These are phyloP conservation scores for Pyralis farinalis DNA, from an alignment of 2,888 invertebrate species.

Conservation along the genomic window DNA sequence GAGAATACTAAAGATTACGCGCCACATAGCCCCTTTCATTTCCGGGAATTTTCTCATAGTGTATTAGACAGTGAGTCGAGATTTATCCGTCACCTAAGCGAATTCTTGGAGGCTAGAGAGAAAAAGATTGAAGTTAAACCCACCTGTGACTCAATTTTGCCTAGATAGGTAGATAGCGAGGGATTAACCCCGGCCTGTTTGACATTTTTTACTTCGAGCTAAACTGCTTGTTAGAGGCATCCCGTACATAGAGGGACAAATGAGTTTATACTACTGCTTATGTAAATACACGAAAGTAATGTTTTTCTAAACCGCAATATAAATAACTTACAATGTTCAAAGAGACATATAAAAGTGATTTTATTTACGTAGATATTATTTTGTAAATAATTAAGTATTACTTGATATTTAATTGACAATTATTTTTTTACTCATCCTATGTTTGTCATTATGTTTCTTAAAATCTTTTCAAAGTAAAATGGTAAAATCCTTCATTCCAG, in stretches of 20 bases:
- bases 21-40: conserved; percentile 45
- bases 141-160: neutral
- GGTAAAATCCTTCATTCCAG: no score
- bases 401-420: no score
- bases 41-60: conserved; percentile 36
- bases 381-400: no score
- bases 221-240: neutral
- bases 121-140: neutral
- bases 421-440: no score
- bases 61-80: neutral
- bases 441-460: no score
- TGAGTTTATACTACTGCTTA: no score
- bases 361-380: no score
- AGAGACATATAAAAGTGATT: no score
- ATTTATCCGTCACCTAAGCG: neutral
- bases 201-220: neutral
- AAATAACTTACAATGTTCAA: neutral
- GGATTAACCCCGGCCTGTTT: neutral
- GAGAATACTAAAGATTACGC: conserved; percentile 52
- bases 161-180: no score
- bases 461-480: no score
- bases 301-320: no score
- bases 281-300: no score
- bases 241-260: neutral
- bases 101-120: conserved; percentile 3